Percentiles rank a stretch among this genome's conserved stretches.
Conservation (phyloP, 2,888 invertebrate genomes). For the Acanthosepion esculentum region DNA sequence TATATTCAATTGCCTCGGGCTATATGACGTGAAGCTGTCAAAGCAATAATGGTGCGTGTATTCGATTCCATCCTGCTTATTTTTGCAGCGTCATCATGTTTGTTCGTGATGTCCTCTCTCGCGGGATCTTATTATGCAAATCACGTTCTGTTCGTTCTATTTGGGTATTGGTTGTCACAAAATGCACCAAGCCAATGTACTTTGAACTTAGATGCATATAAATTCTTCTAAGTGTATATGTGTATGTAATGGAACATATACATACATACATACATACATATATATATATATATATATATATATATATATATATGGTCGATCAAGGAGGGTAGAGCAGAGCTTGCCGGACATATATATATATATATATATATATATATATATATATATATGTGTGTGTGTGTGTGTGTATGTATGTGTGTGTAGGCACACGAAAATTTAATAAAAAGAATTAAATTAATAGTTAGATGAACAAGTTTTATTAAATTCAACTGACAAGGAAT, state of each 20-base stretch:
- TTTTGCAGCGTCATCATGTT: not conserved
- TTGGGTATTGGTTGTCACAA: not conserved
- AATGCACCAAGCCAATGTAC: not conserved
- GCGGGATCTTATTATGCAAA: constrained; percentile 16
- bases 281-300: constrained; percentile 2
- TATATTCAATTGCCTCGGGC: not conserved
- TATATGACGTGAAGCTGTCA: not conserved
- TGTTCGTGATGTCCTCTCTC: not conserved
- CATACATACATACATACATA: not conserved
- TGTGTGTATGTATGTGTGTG: too few species aligned
- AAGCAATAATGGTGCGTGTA: not conserved
- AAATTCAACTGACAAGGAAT: too few species aligned
- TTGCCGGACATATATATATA: not conserved
- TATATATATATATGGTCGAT: not conserved
- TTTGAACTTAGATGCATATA: not conserved
- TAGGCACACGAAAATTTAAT: too few species aligned
- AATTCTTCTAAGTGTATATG: not conserved
- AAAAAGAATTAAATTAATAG: too few species aligned
- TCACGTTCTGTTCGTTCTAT: not conserved
- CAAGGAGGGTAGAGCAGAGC: too few species aligned
- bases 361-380: not conserved
- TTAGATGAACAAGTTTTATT: too few species aligned
- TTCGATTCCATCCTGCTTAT: not conserved
- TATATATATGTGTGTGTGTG: not conserved
- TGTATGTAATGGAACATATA: not conserved